Conservation (phyloP, 2,888 invertebrate genomes). For the Scaptomyza tumidula region DNA sequence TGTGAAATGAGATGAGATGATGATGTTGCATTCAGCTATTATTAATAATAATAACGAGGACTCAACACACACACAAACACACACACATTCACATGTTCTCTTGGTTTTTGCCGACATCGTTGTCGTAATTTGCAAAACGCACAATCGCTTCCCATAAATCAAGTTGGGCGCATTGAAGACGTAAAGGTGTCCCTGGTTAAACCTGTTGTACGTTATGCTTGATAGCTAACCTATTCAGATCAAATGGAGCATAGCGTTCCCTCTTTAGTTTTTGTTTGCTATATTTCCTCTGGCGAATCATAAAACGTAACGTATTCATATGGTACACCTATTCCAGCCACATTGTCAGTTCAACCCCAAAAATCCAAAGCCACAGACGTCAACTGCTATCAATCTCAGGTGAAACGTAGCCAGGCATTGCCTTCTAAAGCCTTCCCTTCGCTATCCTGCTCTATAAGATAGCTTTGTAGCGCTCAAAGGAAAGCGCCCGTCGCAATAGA, state of each 20-base stretch:
- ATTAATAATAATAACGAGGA: slow-evolving; percentile 64
- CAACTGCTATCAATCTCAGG: slow-evolving; percentile 78
- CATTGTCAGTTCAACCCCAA: slow-evolving; percentile 52
- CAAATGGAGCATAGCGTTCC: slow-evolving; percentile 45
- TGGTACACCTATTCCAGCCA: slow-evolving; percentile 9
- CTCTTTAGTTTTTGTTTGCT: slow-evolving; percentile 24
- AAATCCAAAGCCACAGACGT: slow-evolving; percentile 61
- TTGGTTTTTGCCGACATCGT: slow-evolving; percentile 58
- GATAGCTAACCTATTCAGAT: slow-evolving; percentile 55
- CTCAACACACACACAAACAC: neutral
- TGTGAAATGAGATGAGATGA: slow-evolving; percentile 38
- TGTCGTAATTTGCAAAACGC: slow-evolving; percentile 80
- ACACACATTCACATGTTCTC: neutral
- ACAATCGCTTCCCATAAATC: slow-evolving; percentile 80
- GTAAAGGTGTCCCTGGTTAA: slow-evolving; percentile 29
- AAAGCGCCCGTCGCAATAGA: slow-evolving; percentile 82
- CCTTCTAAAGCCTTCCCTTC: slow-evolving; percentile 12
- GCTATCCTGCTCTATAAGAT: slow-evolving; percentile 53
- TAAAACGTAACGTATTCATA: slow-evolving; percentile 44
- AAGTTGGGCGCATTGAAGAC: slow-evolving; percentile 21
- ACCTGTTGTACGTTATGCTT: slow-evolving; percentile 56
- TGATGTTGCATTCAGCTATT: slow-evolving; percentile 65
- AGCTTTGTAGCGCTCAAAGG: slow-evolving; percentile 71
- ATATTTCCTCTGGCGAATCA: slow-evolving; percentile 71
- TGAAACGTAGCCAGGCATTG: slow-evolving; percentile 57